Percentiles rank a stretch among this genome's conserved stretches.
phyloP scores from a whole-genome alignment of 64 coral and sea anemone species.

The Pocillopora verrucosa region DNA sequence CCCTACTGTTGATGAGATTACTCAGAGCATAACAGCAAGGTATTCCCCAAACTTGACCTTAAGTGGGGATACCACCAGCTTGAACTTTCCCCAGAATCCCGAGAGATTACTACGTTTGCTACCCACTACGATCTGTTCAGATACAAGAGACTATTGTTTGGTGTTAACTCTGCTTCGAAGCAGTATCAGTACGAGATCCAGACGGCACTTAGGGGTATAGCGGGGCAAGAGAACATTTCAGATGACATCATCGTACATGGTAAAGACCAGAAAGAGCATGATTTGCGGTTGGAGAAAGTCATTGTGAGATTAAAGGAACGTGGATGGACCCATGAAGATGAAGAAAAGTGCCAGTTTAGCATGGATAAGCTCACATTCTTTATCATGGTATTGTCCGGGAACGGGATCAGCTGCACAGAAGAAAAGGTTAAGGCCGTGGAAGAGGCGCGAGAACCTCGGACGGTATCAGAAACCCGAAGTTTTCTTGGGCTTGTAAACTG shows the following conservation, averaged over 20 bases:
- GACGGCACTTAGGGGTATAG: constrained; percentile 1
- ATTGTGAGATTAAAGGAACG: neutral
- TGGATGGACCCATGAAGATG: neutral
- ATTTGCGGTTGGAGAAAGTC: neutral
- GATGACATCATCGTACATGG: constrained; percentile 23
- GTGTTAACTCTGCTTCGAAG: no score
- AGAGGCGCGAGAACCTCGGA: neutral
- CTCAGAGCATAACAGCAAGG: neutral
- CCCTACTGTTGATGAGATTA: neutral
- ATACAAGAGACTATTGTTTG: no score
- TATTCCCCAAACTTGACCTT: neutral
- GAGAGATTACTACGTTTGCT: no score
- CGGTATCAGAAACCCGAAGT: neutral
- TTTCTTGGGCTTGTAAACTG: constrained; percentile 32
- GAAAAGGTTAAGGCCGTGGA: constrained; percentile 13
- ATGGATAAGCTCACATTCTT: constrained; percentile 1
- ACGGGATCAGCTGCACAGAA: neutral
- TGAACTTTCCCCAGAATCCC: no score
- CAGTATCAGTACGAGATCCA: neutral
- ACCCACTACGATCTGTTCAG: no score
- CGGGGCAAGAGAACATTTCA: constrained; percentile 19
- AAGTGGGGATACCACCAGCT: no score
- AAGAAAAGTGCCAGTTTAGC: neutral
- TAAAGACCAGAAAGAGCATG: constrained; percentile 6
- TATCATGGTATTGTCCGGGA: neutral